phyloP scores from a whole-genome alignment of 92 coral and sea anemone genomes.

The Parazoanthus swiftii region DNA sequence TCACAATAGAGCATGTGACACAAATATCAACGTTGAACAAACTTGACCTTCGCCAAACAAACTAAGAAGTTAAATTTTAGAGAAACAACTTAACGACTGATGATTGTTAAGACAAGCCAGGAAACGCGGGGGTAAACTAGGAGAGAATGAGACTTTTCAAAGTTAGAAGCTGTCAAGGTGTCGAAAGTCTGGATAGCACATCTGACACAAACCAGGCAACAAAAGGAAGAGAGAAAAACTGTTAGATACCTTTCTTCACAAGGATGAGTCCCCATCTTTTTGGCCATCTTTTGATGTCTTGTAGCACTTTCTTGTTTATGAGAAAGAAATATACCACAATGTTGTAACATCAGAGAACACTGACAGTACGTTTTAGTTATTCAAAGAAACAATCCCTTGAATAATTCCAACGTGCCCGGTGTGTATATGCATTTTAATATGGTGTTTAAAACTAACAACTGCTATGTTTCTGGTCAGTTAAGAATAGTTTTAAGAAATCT shows the following conservation, averaged over 20 bases:
- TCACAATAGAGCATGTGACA: conserved; percentile 49
- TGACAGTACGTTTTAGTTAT: background rate
- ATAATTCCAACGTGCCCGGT: background rate
- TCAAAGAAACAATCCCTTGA: conserved; percentile 6
- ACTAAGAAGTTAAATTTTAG: conserved; percentile 48
- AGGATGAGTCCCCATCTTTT: background rate
- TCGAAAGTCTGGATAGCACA: conserved; percentile 8
- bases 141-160: conserved; percentile 8
- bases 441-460: conserved; percentile 80
- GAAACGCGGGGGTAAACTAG: conserved; percentile 22
- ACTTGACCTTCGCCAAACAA: conserved; percentile 49
- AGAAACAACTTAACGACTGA: conserved; percentile 46
- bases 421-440: conserved; percentile 66
- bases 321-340: conserved; percentile 18
- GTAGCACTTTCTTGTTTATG: conserved; percentile 27
- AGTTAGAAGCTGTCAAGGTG: conserved; percentile 15
- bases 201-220: conserved; percentile 29
- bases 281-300: background rate
- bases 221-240: conserved; percentile 6
- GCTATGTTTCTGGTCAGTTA: conserved; percentile 59
- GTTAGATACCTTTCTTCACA: conserved; percentile 21
- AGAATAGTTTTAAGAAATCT: conserved; percentile 85
- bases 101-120: conserved; percentile 45
- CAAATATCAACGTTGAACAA: conserved; percentile 40
- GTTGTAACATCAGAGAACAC: background rate